Base-by-base conservation (phyloP, 2,888 invertebrate genomes). In the Podabrus alpinus region DNA sequence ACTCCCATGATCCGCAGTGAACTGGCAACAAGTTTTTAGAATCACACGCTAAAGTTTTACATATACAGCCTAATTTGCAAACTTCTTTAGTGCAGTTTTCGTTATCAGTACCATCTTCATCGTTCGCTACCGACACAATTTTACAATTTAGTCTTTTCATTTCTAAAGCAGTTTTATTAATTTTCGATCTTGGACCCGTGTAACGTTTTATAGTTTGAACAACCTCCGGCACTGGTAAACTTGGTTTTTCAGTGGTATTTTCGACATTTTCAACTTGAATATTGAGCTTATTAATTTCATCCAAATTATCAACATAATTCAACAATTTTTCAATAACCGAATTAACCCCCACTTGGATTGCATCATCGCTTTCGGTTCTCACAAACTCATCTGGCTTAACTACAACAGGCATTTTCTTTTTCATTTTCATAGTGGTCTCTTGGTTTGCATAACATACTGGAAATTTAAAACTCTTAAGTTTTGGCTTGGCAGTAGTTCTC, bases 61-160 rank as follows among this genome's bases (percentile, higher is more conserved):
- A 94, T 59, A 94, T 83, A 83, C 94, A 94, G 4, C 94, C 94
- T 71, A 93, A 85, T 74, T 85, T 85, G 82, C 94, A 94, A 84
- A 85, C 88, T 7, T 88, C 86, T 80, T 92, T 90, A 0, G 76
- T 78, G 82, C 94, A 94, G 15, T 77, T 75, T 29, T 79, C 79
- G 45, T 79, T 75, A 9, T 81, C 82, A 71, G 87, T 77, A 16
- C 76, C 86, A 24, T 88, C 84, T 72, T 84, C 85, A 59, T 83
- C 82, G 9, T 83, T 80, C 59, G 84, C 83, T 3, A 87, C 87
- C 82, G 90, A 90, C 70, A 93, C 92, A 29, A 93, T 89, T 75
- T 92, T 93, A 9, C 93, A 92, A 86, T 91, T 92, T 59, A 93
- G 88, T 78, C 92, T 88, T 72, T 88, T 88, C 75, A 93, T 85